These are phyloP conservation scores for Pediacus dermestoides DNA, from an alignment of 2,888 invertebrate species.

Conservation along the genomic window DNA sequence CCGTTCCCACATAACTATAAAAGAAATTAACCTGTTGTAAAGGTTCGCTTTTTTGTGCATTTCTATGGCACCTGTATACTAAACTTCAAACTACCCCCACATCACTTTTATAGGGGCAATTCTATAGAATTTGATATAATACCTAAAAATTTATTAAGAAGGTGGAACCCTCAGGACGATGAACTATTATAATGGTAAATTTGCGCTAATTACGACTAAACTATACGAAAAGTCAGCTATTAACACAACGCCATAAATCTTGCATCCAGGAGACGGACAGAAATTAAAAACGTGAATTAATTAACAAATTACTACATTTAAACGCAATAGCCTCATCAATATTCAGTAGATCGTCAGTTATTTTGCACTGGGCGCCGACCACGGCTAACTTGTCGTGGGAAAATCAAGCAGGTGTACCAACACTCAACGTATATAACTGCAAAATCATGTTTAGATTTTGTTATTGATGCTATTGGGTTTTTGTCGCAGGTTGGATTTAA, in stretches of 20 bases:
- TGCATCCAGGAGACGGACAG: no score
- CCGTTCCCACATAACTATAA: conserved; percentile 44
- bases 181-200: no score
- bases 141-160: no score
- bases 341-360: conserved; percentile 38
- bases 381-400: conserved; percentile 37
- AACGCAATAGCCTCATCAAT: conserved; percentile 39
- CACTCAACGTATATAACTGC: no score
- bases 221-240: no score
- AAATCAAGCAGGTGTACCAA: conserved; percentile 46
- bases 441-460: conserved; percentile 11
- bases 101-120: conserved; percentile 5
- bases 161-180: no score
- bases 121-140: conserved; percentile 5
- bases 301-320: conserved; percentile 41
- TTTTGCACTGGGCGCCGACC: conserved; percentile 36
- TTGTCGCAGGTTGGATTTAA: conserved; percentile 10
- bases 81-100: not conserved
- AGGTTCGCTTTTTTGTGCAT: conserved; percentile 28
- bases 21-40: conserved; percentile 42
- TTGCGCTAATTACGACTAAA: no score
- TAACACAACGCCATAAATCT: no score
- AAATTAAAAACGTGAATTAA: conserved; percentile 39
- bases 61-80: conserved; percentile 32
- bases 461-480: conserved; percentile 13